phyloP scores from a whole-genome alignment of 2,113 vertebrate species.

The Vidua macroura region DNA sequence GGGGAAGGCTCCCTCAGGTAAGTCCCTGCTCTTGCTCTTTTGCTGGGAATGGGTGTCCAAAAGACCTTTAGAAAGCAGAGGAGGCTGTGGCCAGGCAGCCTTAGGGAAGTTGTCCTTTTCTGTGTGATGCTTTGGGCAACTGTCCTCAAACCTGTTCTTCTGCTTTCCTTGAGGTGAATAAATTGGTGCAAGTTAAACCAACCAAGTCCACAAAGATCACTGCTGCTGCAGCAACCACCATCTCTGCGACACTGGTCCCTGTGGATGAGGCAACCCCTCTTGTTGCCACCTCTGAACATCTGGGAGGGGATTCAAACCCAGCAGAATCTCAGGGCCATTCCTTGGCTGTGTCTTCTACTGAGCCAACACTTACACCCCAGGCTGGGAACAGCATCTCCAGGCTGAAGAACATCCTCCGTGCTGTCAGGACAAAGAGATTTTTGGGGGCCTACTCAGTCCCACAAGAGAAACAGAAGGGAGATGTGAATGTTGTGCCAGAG shows the following conservation, averaged over 20 bases:
- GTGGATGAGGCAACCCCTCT: background rate
- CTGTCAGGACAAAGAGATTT: background rate
- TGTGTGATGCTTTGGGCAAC: background rate
- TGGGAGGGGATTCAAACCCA: background rate
- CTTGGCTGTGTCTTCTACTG: background rate
- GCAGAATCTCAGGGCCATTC: background rate
- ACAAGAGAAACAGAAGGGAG: background rate
- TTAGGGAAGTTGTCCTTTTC: background rate
- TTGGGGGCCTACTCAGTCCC: background rate
- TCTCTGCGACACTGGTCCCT: rapidly evolving
- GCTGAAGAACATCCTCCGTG: background rate
- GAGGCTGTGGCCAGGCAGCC: background rate
- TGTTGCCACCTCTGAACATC: background rate
- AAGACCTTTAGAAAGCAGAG: background rate
- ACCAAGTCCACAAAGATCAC: background rate
- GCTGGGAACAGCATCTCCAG: background rate
- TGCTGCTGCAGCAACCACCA: background rate
- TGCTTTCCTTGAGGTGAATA: slow-evolving; percentile 62
- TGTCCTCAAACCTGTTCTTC: background rate
- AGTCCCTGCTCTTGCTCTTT: background rate
- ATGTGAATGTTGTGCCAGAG: background rate
- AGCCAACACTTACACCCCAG: background rate
- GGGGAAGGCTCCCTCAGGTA: slow-evolving; percentile 91
- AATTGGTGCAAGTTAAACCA: background rate
- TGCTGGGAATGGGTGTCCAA: background rate